Evolutionary conservation across 2,888 invertebrate genomes (phyloP), one percentile per base, ranked within the genome.

Genomic region (Drosophila niveifrons): DNA sequence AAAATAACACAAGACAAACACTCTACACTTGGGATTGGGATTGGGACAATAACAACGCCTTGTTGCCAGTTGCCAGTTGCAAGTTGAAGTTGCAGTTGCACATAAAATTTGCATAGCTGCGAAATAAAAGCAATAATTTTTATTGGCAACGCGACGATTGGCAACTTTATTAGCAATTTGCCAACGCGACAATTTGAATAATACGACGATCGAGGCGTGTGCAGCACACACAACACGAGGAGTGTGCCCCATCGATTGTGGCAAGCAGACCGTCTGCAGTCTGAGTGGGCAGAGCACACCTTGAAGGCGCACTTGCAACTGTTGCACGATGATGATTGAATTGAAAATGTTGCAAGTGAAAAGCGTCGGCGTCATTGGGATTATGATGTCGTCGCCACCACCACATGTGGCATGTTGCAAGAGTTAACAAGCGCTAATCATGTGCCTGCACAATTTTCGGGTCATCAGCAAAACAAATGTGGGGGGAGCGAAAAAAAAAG

Each of bases 111-210:
- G 50, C 76, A 61, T 63, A 53, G 64, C 55, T 36, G 28, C 23
- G 44, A 53, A 78, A 78, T 87, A 80, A 88, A 78, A 57, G 52
- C 84, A 75, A 88, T 81, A 88, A 36, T 36, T 36, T 84, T 84
- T 84, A 84, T 84, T 66, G 72, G 64, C 68, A 59, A 62, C 36
- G 41, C 62, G 36, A 55, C 50, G 46, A 65, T 59, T 71, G 82
- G 73, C 57, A 88, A 88, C 72, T 84, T 88, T 86, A 84, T 84
- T 86, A 72, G 56, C 83, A 74, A 88, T 88, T 88, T 86, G 83
- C 78, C 84, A 83, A 58, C 36, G 46, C 65, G 69, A 58, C 78
- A 68, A 82, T 88, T 88, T 85, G 75, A 79, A 82, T 80, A 80
- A 72, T 47, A 69, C 59, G 23, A 3, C 3, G 23, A 23, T n/a